Percentiles rank a stretch among this genome's conserved stretches.
These are phyloP conservation scores for Pammene fasciana DNA, from an alignment of 2,888 invertebrate species.

Conservation along the genomic window DNA sequence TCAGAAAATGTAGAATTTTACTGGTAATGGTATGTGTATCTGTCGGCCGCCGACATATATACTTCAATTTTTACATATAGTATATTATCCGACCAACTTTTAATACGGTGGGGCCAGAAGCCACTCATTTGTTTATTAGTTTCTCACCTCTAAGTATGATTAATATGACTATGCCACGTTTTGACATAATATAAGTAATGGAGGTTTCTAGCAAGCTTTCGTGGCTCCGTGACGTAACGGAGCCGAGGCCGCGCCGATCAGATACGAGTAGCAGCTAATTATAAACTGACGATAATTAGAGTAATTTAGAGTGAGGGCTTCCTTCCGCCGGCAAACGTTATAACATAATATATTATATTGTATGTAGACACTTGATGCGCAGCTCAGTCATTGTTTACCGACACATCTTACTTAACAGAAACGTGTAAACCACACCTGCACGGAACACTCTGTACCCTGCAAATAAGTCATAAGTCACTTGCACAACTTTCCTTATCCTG, in stretches of 20 bases:
- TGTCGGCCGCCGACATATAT: no score
- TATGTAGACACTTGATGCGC: not conserved
- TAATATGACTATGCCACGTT: slow-evolving; percentile 5
- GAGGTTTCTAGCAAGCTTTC: slow-evolving; percentile 27
- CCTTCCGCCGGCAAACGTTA: slow-evolving; percentile 32
- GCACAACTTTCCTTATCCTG: no score
- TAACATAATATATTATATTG: not conserved
- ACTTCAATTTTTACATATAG: no score
- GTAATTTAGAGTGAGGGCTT: slow-evolving; percentile 23
- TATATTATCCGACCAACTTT: no score
- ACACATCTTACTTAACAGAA: no score
- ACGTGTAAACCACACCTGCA: no score
- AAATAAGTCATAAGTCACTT: no score
- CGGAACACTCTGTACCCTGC: no score
- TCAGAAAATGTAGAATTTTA: no score
- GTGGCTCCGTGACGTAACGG: slow-evolving; percentile 12
- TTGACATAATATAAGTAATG: slow-evolving; percentile 19
- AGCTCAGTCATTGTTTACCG: slow-evolving; percentile 1
- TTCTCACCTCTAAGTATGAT: not conserved
- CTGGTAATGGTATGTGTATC: no score
- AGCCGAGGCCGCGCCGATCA: slow-evolving; percentile 34
- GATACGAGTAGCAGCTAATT: slow-evolving; percentile 30
- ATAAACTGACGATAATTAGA: slow-evolving; percentile 24
- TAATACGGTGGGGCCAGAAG: not conserved
- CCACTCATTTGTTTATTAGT: not conserved